Evolutionary conservation across 2,888 invertebrate genomes (phyloP).

Genomic region (Rhamnusium bicolor): DNA sequence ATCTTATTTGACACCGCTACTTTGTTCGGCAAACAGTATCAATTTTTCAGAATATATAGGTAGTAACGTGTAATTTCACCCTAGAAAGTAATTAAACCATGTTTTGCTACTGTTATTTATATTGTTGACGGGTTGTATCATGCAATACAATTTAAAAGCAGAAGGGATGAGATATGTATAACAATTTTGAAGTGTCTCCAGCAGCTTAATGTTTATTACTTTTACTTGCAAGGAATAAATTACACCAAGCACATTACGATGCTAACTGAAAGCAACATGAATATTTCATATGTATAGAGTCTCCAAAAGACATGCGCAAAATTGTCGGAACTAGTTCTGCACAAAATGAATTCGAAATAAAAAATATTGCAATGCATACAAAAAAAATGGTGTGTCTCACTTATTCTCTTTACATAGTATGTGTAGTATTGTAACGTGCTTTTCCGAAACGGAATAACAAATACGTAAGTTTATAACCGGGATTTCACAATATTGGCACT

Average conservation of each 20-base stretch:
- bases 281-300: no score
- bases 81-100: constrained; percentile 1
- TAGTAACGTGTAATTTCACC: background rate
- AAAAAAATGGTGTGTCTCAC: no score
- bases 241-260: background rate
- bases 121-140: constrained; percentile 15
- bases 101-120: constrained; percentile 24
- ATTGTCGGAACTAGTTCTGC: no score
- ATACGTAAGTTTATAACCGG: no score
- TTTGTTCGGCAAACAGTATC: constrained; percentile 10
- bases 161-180: constrained; percentile 8
- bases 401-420: no score
- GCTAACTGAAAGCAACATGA: no score
- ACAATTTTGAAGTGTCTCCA: constrained; percentile 26
- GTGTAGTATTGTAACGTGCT: no score
- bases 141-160: constrained; percentile 9
- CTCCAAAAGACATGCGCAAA: no score
- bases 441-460: no score
- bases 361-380: no score
- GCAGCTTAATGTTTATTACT: constrained; percentile 22
- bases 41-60: constrained; percentile 17
- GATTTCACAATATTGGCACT: no score
- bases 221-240: constrained; percentile 9
- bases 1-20: constrained; percentile 17
- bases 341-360: no score